A percentile compares a stretch with the other conserved stretches of the same genome.
phyloP scores from a whole-genome alignment of 1,140 invertebrate genomes.

The Drosophila pruinosa region DNA sequence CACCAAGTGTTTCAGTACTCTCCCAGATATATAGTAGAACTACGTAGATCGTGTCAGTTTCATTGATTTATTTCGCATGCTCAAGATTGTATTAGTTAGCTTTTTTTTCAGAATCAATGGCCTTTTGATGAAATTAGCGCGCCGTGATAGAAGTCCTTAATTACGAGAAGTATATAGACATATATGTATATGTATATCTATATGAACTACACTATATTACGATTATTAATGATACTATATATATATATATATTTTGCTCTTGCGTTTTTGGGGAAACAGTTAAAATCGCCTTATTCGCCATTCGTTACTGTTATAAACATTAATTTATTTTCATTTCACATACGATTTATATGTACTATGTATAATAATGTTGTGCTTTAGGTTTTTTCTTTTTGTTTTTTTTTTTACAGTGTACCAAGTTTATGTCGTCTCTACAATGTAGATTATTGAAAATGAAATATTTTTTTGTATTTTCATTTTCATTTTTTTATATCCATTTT shows the following conservation, averaged over 20 bases:
- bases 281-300: constrained; percentile 63
- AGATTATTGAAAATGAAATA: constrained; percentile 59
- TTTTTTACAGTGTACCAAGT: constrained; percentile 71
- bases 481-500: constrained; percentile 20
- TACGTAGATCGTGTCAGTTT: constrained; percentile 34
- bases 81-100: constrained; percentile 26
- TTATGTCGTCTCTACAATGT: constrained; percentile 55
- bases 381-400: constrained; percentile 36
- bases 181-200: constrained; percentile 19
- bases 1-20: not conserved
- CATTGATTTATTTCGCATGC: constrained; percentile 52
- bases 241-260: constrained; percentile 26
- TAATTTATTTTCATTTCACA: constrained; percentile 65
- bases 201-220: constrained; percentile 1
- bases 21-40: not conserved
- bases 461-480: constrained; percentile 27
- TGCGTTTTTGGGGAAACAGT: constrained; percentile 64
- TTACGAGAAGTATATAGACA: constrained; percentile 3
- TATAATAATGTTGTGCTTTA: constrained; percentile 60
- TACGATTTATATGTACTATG: constrained; percentile 51
- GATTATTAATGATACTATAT: constrained; percentile 21
- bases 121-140: not conserved
- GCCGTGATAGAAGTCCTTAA: not conserved
- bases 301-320: constrained; percentile 68
- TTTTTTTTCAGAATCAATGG: constrained; percentile 5